A percentile compares a stretch with the other conserved stretches of the same genome.
phyloP scores from a whole-genome alignment of 2,888 invertebrate genomes.

The Volucella zonaria region DNA sequence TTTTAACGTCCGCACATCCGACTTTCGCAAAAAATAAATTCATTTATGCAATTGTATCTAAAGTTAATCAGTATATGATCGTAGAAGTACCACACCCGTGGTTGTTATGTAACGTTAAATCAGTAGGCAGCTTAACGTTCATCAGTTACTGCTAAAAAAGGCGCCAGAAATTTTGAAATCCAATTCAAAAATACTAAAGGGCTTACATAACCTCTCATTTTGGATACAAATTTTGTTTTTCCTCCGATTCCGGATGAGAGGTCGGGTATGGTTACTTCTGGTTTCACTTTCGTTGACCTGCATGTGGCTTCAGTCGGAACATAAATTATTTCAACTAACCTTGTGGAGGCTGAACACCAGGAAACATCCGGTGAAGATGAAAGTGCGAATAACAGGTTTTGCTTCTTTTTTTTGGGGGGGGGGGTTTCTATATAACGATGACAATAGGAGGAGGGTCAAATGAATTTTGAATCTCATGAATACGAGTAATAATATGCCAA shows the following conservation, averaged over 20 bases:
- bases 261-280: slow-evolving; percentile 31
- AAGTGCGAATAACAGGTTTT: slow-evolving; percentile 34
- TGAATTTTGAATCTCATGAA: no score
- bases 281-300: slow-evolving; percentile 70
- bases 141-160: slow-evolving; percentile 28
- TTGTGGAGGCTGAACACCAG: slow-evolving; percentile 55
- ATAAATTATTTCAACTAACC: slow-evolving; percentile 59
- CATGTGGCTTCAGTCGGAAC: slow-evolving; percentile 20
- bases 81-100: not conserved
- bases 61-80: not conserved
- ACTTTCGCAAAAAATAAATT: slow-evolving; percentile 42
- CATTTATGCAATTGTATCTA: slow-evolving; percentile 3
- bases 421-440: no score
- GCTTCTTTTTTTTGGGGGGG: not conserved
- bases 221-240: slow-evolving; percentile 20
- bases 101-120: slow-evolving; percentile 8
- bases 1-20: slow-evolving; percentile 39
- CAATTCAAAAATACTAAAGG: slow-evolving; percentile 36
- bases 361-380: slow-evolving; percentile 41
- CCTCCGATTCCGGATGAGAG: slow-evolving; percentile 4
- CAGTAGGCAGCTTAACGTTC: slow-evolving; percentile 41
- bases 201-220: slow-evolving; percentile 54
- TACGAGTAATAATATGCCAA: no score
- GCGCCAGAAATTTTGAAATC: slow-evolving; percentile 3
- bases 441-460: no score